Evolutionary conservation across 2,113 vertebrate genomes (phyloP), one percentile per base, ranked within the genome.

Genomic region (Aramus guarauna): DNA sequence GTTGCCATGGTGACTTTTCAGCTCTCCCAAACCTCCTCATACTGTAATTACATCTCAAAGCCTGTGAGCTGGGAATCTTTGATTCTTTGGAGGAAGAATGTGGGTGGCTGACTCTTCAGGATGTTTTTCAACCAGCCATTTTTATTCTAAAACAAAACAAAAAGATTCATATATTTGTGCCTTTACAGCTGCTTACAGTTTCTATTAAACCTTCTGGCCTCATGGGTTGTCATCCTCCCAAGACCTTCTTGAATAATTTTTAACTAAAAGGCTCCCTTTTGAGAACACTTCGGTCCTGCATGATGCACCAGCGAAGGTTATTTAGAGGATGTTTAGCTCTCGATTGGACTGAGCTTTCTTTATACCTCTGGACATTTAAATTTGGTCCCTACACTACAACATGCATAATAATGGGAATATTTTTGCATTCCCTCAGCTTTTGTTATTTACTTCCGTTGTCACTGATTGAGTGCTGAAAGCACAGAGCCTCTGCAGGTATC

Each of bases 1-100:
- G 97, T 98, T 98, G 96, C 97, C 97, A 98, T 97, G 97, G 97
- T 90, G 95, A 98, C 90, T 94, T 98, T 87, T 96, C 96, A 97
- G 94, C 86, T 98, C 94, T 97, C 96, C 95, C 95, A 98, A 96
- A 96, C 80, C 92, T 97, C 89, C 96, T 75, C n/a, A 3, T 88
- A 74, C 59, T 67, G 91, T 93, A 97, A 95, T 98, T 97, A 92
- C 92, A 74, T 95, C 92, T 97, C 91, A 96, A 94, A 96, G 95
- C 72, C 95, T 69, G 73, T 91, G 87, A 97, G 96, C 96, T 96
- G 95, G 93, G 97, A 96, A 91, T 97, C 92, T 97, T 93, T 90
- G 73, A 93, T 97, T 96, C 97, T 94, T 83, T 92, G 96, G 91
- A 94, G 92, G 88, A 98, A 92, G 91, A 96, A 92, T 95, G 94